Percentiles rank a stretch among this genome's conserved stretches.
Evolutionary conservation across 2,113 vertebrate species (phyloP).

Genomic region (Hassar affinis): DNA sequence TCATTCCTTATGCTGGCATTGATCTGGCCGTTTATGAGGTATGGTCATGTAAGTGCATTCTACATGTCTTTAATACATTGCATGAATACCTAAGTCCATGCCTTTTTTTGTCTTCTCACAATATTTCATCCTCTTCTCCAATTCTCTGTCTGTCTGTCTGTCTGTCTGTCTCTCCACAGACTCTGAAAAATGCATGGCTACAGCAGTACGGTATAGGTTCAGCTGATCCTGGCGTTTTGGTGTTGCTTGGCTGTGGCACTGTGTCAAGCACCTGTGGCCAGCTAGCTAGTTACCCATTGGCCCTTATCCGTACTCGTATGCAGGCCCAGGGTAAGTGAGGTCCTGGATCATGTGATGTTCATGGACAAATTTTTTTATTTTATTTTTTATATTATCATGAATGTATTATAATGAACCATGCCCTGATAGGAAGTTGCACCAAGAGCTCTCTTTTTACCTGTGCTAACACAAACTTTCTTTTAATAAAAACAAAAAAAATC

Average conservation of each 20-base stretch:
- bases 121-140: background rate
- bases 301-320: conserved; percentile 88
- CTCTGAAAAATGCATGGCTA: conserved; percentile 85
- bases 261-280: conserved; percentile 91
- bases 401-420: background rate
- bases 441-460: too few relatives aligned
- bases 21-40: conserved; percentile 71
- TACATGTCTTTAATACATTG: background rate
- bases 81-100: background rate
- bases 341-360: background rate
- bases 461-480: too few relatives aligned
- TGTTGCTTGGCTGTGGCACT: conserved; percentile 85
- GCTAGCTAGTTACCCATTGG: conserved; percentile 67
- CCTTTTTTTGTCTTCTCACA: background rate
- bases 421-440: too few relatives aligned
- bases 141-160: background rate
- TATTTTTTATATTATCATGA: background rate
- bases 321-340: conserved; percentile 84
- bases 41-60: conserved; percentile 14
- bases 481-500: too few relatives aligned
- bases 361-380: background rate
- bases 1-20: conserved; percentile 70
- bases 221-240: conserved; percentile 84
- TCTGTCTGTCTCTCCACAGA: conserved; percentile 63
- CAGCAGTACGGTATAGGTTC: conserved; percentile 80